Percentiles rank a stretch among this genome's conserved stretches.
Evolutionary conservation across 2,797 vertebrate genomes (phyloP).

Genomic region (Xenentodon cancila): DNA sequence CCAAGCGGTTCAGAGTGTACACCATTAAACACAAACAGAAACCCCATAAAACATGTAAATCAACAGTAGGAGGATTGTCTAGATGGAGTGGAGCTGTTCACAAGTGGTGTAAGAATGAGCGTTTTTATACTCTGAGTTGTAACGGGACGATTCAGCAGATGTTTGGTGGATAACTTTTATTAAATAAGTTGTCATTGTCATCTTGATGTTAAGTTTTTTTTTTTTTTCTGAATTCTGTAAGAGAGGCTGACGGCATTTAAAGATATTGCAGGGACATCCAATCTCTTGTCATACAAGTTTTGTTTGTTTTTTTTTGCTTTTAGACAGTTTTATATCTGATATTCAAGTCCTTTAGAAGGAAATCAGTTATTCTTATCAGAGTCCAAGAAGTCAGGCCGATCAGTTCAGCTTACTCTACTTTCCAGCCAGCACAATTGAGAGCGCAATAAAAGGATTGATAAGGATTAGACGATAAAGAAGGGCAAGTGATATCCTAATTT

Average conservation of each 20-base stretch:
- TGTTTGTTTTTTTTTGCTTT: slow-evolving; percentile 9
- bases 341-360: background rate
- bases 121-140: no score
- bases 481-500: slow-evolving; percentile 28
- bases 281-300: slow-evolving; percentile 10
- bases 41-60: no score
- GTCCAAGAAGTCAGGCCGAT: slow-evolving; percentile 43
- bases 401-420: background rate
- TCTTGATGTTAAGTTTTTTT: no score
- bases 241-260: background rate
- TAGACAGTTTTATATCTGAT: slow-evolving; percentile 25
- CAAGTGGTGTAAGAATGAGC: no score
- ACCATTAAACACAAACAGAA: no score
- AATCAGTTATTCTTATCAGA: slow-evolving; percentile 35
- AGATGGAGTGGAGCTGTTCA: no score
- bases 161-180: no score
- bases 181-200: no score
- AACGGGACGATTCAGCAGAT: no score
- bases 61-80: no score
- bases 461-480: slow-evolving; percentile 40
- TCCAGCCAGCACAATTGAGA: background rate
- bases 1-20: no score
- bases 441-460: slow-evolving; percentile 39
- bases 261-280: slow-evolving; percentile 4
- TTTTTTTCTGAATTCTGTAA: no score